Percentiles rank a stretch among this genome's conserved stretches.
Evolutionary conservation across 1,140 invertebrate species (phyloP).

Genomic region (Episyrphus balteatus): DNA sequence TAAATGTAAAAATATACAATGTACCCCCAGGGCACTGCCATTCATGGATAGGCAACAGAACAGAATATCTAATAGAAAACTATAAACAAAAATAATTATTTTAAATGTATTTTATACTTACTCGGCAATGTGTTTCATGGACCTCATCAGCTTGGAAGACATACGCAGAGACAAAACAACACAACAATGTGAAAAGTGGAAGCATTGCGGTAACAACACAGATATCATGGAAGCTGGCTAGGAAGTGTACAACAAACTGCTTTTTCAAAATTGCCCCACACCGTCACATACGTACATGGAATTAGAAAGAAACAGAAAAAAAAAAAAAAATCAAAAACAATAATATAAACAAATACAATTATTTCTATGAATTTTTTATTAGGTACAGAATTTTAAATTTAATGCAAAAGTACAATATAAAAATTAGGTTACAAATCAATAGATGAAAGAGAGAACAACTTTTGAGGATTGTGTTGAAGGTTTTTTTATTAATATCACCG

Average conservation of each 20-base stretch:
- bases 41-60: neutral
- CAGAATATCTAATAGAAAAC: neutral
- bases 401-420: too few relatives aligned
- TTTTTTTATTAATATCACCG: too few relatives aligned
- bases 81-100: neutral
- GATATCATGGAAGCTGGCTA: constrained; percentile 48
- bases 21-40: neutral
- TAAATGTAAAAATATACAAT: neutral
- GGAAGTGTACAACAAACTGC: constrained; percentile 25
- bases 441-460: too few relatives aligned
- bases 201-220: constrained; percentile 70
- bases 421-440: too few relatives aligned
- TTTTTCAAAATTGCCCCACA: neutral
- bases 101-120: constrained; percentile 41
- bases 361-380: too few relatives aligned
- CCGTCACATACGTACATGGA: too few relatives aligned
- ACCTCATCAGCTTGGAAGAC: constrained; percentile 84
- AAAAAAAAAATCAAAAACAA: too few relatives aligned
- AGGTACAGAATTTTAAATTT: too few relatives aligned
- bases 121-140: constrained; percentile 83
- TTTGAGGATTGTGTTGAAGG: too few relatives aligned
- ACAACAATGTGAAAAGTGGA: constrained; percentile 65
- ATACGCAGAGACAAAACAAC: constrained; percentile 77
- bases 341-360: too few relatives aligned
- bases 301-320: too few relatives aligned